phyloP scores from a whole-genome alignment of 2,888 invertebrate species.

The Sinodicranocentrus sp. region DNA sequence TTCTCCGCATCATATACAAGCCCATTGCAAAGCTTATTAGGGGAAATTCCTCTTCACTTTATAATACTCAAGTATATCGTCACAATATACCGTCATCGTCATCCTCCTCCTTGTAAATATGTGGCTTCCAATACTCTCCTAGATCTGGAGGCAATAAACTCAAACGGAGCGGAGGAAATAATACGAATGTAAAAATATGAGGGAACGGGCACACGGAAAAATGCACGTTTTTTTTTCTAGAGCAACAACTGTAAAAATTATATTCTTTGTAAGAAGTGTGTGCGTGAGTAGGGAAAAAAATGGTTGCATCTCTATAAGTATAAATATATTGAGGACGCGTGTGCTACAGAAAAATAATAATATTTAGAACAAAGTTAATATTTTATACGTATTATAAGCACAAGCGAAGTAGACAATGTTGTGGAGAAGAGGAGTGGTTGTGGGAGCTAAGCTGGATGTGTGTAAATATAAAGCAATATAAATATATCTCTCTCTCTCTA shows the following conservation, averaged over 20 bases:
- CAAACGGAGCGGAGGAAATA: conserved; percentile 7
- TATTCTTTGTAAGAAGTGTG: no score
- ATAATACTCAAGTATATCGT: conserved; percentile 9
- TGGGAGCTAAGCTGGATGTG: no score
- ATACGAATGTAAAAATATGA: conserved; percentile 22
- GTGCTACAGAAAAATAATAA: conserved; percentile 1
- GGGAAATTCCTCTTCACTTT: background rate
- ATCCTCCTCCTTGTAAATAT: background rate
- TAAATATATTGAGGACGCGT: background rate
- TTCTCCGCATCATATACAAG: no score
- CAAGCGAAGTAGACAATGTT: background rate
- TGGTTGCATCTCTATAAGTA: no score
- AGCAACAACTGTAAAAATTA: no score
- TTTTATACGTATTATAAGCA: conserved; percentile 25
- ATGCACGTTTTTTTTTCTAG: conserved; percentile 28
- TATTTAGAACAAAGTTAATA: conserved; percentile 49
- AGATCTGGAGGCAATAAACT: conserved; percentile 46
- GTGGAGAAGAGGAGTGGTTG: no score
- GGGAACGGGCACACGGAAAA: background rate
- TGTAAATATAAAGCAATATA: no score
- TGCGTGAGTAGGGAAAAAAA: no score
- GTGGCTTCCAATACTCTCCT: conserved; percentile 30
- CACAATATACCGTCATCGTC: conserved; percentile 14
- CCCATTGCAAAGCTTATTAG: no score
- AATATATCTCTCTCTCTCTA: no score